These are phyloP conservation scores for Cinclus mexicanus DNA, from an alignment of 2,113 vertebrate species.

Conservation along the genomic window DNA sequence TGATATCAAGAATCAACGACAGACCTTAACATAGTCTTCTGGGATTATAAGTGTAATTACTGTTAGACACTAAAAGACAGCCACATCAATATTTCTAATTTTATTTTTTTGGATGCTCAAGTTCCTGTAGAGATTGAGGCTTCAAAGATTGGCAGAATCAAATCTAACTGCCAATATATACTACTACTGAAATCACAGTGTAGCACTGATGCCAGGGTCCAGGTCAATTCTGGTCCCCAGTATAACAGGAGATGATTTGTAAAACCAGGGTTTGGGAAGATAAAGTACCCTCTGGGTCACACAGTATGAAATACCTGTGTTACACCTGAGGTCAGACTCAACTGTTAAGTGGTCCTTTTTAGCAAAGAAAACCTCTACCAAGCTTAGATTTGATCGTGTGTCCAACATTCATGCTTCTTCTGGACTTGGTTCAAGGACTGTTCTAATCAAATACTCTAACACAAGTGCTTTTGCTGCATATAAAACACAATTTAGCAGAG, in stretches of 20 bases:
- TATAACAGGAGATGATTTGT: neutral
- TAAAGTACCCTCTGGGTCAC: neutral
- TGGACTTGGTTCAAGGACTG: neutral
- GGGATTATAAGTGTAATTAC: neutral
- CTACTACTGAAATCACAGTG: neutral
- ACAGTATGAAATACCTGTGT: neutral
- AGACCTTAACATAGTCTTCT: neutral
- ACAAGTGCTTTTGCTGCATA: neutral
- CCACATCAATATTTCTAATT: neutral
- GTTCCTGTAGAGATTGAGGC: neutral
- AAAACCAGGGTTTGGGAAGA: neutral
- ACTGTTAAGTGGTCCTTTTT: neutral
- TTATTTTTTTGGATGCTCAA: neutral
- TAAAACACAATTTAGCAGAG: neutral
- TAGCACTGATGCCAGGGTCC: neutral
- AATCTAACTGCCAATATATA: neutral
- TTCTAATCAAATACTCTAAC: neutral
- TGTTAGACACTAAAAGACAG: neutral
- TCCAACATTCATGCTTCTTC: neutral
- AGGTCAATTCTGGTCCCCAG: neutral
- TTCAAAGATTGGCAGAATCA: neutral
- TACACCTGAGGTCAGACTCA: accelerated
- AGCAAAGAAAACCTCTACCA: neutral
- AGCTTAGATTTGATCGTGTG: neutral
- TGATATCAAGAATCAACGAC: neutral